These are phyloP conservation scores for Erebia epiphron DNA, from an alignment of 2,888 invertebrate genomes.

Conservation along the genomic window DNA sequence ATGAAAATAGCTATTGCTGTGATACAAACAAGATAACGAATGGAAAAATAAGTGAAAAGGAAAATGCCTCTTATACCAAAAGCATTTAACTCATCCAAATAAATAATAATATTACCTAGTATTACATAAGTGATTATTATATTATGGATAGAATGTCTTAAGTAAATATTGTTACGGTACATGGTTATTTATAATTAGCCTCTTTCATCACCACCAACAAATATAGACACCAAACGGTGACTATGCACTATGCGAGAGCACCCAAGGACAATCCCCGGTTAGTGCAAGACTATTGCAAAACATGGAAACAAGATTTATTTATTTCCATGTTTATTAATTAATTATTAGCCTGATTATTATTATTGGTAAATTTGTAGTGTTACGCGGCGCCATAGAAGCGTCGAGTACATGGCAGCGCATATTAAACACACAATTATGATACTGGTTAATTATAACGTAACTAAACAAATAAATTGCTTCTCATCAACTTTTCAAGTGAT, in stretches of 20 bases:
- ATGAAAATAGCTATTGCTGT: slow-evolving; percentile 73
- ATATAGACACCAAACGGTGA: no score
- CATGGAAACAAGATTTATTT: no score
- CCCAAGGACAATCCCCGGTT: no score
- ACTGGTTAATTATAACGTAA: slow-evolving; percentile 1
- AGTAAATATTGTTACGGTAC: no score
- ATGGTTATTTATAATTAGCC: no score
- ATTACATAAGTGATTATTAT: no score
- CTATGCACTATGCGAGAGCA: no score
- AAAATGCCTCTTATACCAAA: slow-evolving; percentile 47
- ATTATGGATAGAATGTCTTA: no score
- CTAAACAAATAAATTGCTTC: slow-evolving; percentile 1
- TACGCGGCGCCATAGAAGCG: slow-evolving; percentile 62
- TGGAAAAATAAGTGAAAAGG: slow-evolving; percentile 54
- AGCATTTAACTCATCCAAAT: slow-evolving; percentile 30
- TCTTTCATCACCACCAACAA: no score
- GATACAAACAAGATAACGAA: slow-evolving; percentile 65
- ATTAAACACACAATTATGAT: slow-evolving; percentile 34
- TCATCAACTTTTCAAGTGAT: background rate
- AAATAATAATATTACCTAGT: background rate
- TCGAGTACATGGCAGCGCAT: slow-evolving; percentile 67
- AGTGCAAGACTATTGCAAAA: no score
- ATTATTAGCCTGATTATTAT: background rate
- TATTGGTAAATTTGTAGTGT: slow-evolving; percentile 54
- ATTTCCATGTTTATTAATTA: no score